A percentile compares a stretch with the other conserved stretches of the same genome.
Evolutionary conservation across 2,113 vertebrate genomes (phyloP).

Genomic region (Leucosticte australis): DNA sequence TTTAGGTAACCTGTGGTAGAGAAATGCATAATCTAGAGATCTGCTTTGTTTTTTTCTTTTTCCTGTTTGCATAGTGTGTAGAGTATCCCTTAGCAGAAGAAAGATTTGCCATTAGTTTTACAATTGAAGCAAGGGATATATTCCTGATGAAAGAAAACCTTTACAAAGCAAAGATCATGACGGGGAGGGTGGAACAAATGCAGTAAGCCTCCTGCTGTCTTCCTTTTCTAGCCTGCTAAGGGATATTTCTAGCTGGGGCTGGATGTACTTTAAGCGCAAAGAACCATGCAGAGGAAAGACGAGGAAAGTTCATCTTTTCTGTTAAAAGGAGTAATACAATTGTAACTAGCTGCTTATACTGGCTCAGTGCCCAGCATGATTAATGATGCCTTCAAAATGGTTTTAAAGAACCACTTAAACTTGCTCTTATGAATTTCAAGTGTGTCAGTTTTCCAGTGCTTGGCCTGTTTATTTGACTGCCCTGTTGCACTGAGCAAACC

Average conservation of each 20-base stretch:
- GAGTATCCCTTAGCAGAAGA: neutral
- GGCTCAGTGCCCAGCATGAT: neutral
- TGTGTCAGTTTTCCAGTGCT: constrained; percentile 6
- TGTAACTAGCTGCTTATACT: constrained; percentile 9
- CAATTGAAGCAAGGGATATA: neutral
- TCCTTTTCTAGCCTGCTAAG: neutral
- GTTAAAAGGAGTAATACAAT: constrained; percentile 4
- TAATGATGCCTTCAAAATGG: constrained; percentile 38
- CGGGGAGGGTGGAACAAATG: neutral
- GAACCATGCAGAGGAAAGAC: neutral
- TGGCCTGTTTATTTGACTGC: constrained; percentile 13
- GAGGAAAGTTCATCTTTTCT: neutral
- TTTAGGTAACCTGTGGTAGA: neutral
- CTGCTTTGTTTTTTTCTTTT: neutral
- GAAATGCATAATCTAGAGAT: neutral
- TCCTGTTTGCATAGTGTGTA: neutral
- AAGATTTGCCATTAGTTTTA: neutral
- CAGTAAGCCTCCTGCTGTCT: neutral
- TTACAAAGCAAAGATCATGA: neutral
- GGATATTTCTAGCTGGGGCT: neutral
- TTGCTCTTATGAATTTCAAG: neutral
- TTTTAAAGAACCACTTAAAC: constrained; percentile 39
- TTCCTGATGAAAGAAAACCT: neutral
- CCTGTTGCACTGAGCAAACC: neutral
- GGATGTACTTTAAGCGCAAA: neutral